phyloP scores from a whole-genome alignment of 2,888 invertebrate species.

The Melangyna quadrimaculata region DNA sequence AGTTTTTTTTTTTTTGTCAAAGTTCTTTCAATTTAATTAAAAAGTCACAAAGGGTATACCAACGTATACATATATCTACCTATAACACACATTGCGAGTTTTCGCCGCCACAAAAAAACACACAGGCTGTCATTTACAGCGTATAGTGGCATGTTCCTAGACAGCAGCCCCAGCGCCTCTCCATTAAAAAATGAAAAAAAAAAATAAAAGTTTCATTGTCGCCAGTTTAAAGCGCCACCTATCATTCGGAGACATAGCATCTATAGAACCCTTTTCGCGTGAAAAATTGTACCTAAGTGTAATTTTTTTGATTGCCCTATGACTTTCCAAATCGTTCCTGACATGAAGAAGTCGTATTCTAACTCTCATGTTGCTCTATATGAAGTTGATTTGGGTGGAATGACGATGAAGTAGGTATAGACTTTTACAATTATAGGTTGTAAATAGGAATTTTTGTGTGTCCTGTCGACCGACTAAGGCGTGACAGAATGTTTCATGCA shows the following conservation, averaged over 20 bases:
- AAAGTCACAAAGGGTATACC: conserved; percentile 53
- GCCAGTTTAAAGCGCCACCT: conserved; percentile 44
- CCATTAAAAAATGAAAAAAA: not conserved
- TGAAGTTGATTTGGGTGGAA: no score
- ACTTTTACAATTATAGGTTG: conserved; percentile 68
- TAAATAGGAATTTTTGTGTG: conserved; percentile 52
- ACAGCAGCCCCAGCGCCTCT: conserved; percentile 7
- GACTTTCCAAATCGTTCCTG: conserved; percentile 50
- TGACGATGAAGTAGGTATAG: conserved; percentile 30
- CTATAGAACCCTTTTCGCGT: not conserved
- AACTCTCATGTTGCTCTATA: not conserved
- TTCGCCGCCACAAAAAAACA: conserved; percentile 33
- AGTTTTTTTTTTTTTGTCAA: conserved; percentile 10
- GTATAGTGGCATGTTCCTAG: conserved; percentile 45
- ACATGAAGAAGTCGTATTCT: conserved; percentile 31
- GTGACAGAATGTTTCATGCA: conserved; percentile 48
- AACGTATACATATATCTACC: not conserved
- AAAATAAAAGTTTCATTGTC: conserved; percentile 61
- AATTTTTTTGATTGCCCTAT: conserved; percentile 56
- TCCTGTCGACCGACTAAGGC: conserved; percentile 17
- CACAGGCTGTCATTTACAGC: conserved; percentile 50
- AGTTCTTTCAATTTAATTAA: conserved; percentile 60
- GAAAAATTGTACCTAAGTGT: conserved; percentile 23
- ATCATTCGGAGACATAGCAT: conserved; percentile 2
- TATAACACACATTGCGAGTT: conserved; percentile 38